Evolutionary conservation across 2,888 invertebrate genomes (phyloP).

Genomic region (Epinotia bilunana): DNA sequence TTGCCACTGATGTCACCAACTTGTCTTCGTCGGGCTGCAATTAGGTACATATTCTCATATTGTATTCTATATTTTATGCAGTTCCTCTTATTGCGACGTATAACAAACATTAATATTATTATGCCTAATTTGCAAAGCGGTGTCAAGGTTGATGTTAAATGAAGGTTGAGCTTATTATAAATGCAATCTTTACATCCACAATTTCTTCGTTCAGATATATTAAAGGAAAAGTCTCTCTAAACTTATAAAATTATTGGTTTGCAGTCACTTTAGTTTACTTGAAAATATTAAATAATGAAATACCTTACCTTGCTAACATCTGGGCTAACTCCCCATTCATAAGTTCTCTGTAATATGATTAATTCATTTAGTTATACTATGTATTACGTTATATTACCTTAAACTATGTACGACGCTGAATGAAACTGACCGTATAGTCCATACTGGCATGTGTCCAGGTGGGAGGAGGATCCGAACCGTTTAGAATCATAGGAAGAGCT

Average conservation of each 20-base stretch:
- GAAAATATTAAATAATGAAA: conserved; percentile 1
- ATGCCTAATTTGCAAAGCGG: neutral
- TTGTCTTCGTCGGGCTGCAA: conserved; percentile 83
- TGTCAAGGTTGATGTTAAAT: neutral
- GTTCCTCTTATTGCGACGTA: too few species aligned
- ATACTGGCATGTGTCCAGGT: conserved; percentile 99
- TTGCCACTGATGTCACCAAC: conserved; percentile 95
- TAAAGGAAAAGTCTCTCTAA: neutral
- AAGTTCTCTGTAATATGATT: conserved; percentile 65
- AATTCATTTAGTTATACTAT: neutral
- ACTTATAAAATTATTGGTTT: neutral
- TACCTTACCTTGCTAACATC: conserved; percentile 67
- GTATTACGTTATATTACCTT: neutral
- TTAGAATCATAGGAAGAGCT: conserved; percentile 92
- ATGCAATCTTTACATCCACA: neutral
- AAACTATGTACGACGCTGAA: neutral
- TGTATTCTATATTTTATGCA: neutral
- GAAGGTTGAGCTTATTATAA: neutral
- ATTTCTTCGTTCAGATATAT: neutral
- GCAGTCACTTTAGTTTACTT: neutral
- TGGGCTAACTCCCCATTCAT: conserved; percentile 69
- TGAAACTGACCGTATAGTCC: conserved; percentile 88
- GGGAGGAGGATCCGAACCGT: conserved; percentile 88
- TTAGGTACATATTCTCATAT: conserved; percentile 35
- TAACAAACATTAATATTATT: too few species aligned